These are phyloP conservation scores for Uloborus plumipes DNA, from an alignment of 2,888 invertebrate species.

Conservation along the genomic window DNA sequence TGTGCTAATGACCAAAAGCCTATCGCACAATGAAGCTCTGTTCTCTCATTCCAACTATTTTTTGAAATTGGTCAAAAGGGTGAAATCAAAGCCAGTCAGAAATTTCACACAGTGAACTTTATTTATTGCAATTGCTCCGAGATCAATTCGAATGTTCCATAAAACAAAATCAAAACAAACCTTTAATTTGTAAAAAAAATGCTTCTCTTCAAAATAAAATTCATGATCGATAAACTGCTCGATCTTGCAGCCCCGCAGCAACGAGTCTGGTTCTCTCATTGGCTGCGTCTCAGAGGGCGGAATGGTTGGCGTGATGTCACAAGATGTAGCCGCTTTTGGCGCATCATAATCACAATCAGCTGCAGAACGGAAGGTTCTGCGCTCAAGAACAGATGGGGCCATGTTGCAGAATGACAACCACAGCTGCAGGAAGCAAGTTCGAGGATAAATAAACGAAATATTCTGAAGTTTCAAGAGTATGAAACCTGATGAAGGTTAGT, in stretches of 20 bases:
- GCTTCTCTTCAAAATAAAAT: conserved; percentile 1
- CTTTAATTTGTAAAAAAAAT: neutral
- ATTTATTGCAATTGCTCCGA: too few relatives aligned
- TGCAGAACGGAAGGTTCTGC: conserved; percentile 27
- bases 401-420: conserved; percentile 7
- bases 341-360: conserved; percentile 58
- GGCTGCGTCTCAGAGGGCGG: conserved; percentile 20
- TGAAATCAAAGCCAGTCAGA: too few relatives aligned
- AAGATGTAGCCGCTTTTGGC: conserved; percentile 44
- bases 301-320: conserved; percentile 36
- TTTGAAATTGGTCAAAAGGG: too few relatives aligned
- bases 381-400: neutral
- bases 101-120: too few relatives aligned
- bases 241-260: conserved; percentile 41
- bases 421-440: neutral
- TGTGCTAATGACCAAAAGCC: too few relatives aligned
- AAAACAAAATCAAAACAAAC: too few relatives aligned
- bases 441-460: conserved; percentile 23
- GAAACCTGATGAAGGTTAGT: conserved; percentile 48
- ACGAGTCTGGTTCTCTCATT: conserved; percentile 10
- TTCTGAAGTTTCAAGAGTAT: conserved; percentile 28
- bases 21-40: too few relatives aligned
- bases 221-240: conserved; percentile 42
- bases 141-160: too few relatives aligned
- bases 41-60: too few relatives aligned